A percentile compares a stretch with the other conserved stretches of the same genome.
phyloP scores from a whole-genome alignment of 2,888 invertebrate species.

The Clepsis dumicolana region DNA sequence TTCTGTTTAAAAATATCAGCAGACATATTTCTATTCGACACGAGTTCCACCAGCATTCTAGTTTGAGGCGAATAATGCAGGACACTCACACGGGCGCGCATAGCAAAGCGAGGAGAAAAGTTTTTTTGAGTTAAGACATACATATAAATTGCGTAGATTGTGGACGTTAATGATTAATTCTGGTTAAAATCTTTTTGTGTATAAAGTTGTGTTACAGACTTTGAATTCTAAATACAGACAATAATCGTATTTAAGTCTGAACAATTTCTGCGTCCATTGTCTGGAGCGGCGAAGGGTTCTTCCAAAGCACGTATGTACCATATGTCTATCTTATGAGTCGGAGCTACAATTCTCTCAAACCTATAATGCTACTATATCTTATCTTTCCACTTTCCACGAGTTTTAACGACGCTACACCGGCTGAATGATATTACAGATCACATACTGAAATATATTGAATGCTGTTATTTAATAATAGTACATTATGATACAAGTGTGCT shows the following conservation, averaged over 20 bases:
- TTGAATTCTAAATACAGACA: slow-evolving; percentile 54
- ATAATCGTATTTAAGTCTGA: slow-evolving; percentile 61
- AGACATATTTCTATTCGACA: slow-evolving; percentile 82
- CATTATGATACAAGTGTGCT: too few species aligned
- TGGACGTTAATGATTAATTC: slow-evolving; percentile 14
- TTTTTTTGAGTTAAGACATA: slow-evolving; percentile 55
- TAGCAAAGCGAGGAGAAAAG: slow-evolving; percentile 66
- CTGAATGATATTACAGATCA: slow-evolving; percentile 63
- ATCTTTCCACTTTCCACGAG: slow-evolving; percentile 54
- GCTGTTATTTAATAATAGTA: slow-evolving; percentile 10
- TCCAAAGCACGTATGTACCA: slow-evolving; percentile 70
- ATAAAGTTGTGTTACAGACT: slow-evolving; percentile 26
- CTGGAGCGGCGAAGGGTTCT: slow-evolving; percentile 48
- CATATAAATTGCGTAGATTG: slow-evolving; percentile 23
- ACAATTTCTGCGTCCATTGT: slow-evolving; percentile 47
- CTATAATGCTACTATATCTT: slow-evolving; percentile 56
- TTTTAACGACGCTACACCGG: slow-evolving; percentile 60
- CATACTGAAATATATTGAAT: slow-evolving; percentile 19
- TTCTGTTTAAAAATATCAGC: slow-evolving; percentile 84
- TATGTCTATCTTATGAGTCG: slow-evolving; percentile 65
- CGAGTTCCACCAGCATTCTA: slow-evolving; percentile 82
- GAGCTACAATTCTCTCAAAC: slow-evolving; percentile 61
- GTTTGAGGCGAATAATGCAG: slow-evolving; percentile 78
- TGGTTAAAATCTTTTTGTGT: slow-evolving; percentile 7
- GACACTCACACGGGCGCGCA: slow-evolving; percentile 68